Percentiles rank a stretch among this genome's conserved stretches.
Conservation (phyloP, 2,888 invertebrate species). For the Invenusta paracnida region DNA sequence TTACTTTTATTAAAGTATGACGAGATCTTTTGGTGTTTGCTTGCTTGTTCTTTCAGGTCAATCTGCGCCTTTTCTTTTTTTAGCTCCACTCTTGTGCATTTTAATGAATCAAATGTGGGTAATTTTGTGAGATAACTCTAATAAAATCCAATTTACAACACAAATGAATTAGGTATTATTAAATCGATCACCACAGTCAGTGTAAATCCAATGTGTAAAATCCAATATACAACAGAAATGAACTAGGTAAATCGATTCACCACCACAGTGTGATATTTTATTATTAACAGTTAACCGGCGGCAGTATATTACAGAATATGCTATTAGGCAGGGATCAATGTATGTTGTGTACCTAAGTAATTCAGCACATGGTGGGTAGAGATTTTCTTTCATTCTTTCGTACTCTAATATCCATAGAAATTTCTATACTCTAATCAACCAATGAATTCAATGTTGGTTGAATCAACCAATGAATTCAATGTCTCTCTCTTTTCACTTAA, state of each 20-base stretch:
- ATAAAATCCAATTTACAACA: background rate
- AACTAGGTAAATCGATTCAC: background rate
- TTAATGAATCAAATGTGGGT: background rate
- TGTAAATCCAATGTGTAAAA: background rate
- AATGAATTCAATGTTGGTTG: background rate
- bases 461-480: too few species aligned
- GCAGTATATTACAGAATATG: background rate
- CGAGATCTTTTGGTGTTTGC: background rate
- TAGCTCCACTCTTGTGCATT: background rate
- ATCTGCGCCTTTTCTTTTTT: background rate
- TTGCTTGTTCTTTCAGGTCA: background rate
- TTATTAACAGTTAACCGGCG: background rate
- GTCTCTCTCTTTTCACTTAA: background rate
- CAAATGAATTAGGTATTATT: background rate
- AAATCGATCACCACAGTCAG: background rate
- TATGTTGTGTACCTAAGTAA: background rate
- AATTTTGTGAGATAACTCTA: background rate
- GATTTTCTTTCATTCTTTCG: background rate
- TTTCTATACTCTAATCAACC: background rate
- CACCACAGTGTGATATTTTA: background rate
- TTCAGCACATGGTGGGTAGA: background rate
- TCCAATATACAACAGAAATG: background rate
- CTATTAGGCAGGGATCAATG: background rate
- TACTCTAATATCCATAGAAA: background rate
- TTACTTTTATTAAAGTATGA: background rate